Percentiles rank a stretch among this genome's conserved stretches.
Evolutionary conservation across 2,797 vertebrate genomes (phyloP).

Genomic region (Geotrypetes seraphini): DNA sequence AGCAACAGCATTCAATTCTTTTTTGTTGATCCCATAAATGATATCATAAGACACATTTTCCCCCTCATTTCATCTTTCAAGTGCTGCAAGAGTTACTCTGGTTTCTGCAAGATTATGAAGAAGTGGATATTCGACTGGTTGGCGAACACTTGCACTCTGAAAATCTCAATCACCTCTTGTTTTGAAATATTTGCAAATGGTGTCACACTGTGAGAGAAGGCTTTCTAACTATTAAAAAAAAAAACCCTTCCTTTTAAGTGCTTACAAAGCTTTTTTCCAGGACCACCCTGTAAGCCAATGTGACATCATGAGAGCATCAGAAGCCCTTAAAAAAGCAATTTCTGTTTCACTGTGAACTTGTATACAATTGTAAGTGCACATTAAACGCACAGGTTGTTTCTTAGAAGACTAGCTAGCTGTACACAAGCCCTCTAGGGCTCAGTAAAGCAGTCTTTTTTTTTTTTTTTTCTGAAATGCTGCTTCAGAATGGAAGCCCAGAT

Average conservation of each 20-base stretch:
- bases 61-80: no score
- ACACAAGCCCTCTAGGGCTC: slow-evolving; percentile 30
- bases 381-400: slow-evolving; percentile 45
- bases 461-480: slow-evolving; percentile 48
- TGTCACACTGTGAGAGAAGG: slow-evolving; percentile 5
- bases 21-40: no score
- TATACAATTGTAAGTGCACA: slow-evolving; percentile 38
- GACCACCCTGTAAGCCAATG: slow-evolving; percentile 35
- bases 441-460: slow-evolving; percentile 33
- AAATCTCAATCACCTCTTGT: neutral
- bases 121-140: neutral
- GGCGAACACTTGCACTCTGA: no score
- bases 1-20: no score
- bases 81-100: neutral
- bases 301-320: slow-evolving; percentile 39
- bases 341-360: slow-evolving; percentile 32
- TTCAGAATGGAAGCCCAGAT: slow-evolving; percentile 29
- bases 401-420: slow-evolving; percentile 36
- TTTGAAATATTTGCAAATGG: slow-evolving; percentile 3
- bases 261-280: slow-evolving; percentile 21
- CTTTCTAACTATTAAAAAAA: neutral
- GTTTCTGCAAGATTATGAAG: neutral
- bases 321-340: slow-evolving; percentile 38
- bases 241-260: slow-evolving; percentile 18
- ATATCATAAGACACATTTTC: no score